Conservation (phyloP, 2,888 invertebrate species). For the Napeogenes inachia region DNA sequence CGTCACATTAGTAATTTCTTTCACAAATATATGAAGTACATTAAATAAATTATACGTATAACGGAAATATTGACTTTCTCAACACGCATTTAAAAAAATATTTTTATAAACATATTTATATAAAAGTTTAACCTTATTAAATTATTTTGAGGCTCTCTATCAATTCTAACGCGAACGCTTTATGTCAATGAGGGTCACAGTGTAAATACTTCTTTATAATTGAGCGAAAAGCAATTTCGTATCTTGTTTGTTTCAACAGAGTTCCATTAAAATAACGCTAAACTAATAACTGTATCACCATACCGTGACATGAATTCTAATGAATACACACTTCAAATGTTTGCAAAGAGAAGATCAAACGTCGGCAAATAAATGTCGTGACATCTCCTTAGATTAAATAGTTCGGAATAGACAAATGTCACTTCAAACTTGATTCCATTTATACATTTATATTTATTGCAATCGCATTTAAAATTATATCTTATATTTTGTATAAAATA, state of each 20-base stretch:
- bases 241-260: slow-evolving; percentile 19
- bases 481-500: not conserved
- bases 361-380: not conserved
- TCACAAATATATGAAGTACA: no score
- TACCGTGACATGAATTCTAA: slow-evolving; percentile 17
- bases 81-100: no score
- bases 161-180: not conserved
- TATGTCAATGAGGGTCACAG: not conserved
- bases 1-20: no score
- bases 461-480: no score
- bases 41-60: no score
- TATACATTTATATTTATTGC: no score
- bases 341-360: slow-evolving; percentile 4
- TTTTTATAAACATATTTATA: no score
- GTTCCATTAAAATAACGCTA: slow-evolving; percentile 15
- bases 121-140: no score
- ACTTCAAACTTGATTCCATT: no score
- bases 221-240: slow-evolving; percentile 22
- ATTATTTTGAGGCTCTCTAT: no score
- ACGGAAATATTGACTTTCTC: no score
- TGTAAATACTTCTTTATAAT: slow-evolving; percentile 10
- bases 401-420: not conserved
- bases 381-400: not conserved
- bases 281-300: slow-evolving; percentile 19
- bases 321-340: slow-evolving; percentile 7